A percentile compares a stretch with the other conserved stretches of the same genome.
Evolutionary conservation across 2,113 vertebrate genomes (phyloP).

Genomic region (Danionella cerebrum): DNA sequence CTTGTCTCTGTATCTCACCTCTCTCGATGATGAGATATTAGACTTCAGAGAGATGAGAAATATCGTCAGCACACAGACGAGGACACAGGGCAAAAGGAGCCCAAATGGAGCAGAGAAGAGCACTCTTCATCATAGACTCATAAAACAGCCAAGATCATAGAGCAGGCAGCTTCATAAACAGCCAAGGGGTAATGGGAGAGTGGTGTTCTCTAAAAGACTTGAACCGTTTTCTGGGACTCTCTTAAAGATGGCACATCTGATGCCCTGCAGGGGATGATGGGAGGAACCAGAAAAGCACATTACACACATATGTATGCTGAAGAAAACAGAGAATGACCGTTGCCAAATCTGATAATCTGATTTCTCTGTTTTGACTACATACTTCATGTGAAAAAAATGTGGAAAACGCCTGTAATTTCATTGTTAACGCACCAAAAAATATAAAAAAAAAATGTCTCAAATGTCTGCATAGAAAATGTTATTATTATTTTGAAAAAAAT

Average conservation of each 20-base stretch:
- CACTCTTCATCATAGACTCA: slow-evolving; percentile 1
- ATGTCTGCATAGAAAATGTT: too few species aligned
- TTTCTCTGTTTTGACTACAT: too few species aligned
- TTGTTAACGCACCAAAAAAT: too few species aligned
- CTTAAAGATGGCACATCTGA: neutral
- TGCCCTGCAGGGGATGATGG: neutral
- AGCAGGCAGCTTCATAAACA: slow-evolving; percentile 2
- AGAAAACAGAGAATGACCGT: neutral
- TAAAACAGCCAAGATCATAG: slow-evolving; percentile 15
- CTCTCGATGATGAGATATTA: slow-evolving; percentile 6
- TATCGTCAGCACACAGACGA: neutral
- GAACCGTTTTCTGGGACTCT: neutral
- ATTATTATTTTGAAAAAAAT: too few species aligned
- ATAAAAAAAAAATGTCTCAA: too few species aligned
- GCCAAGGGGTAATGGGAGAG: too few species aligned
- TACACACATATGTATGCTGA: neutral
- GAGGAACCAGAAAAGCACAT: too few species aligned
- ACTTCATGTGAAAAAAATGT: too few species aligned
- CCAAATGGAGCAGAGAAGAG: neutral
- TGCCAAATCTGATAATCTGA: neutral
- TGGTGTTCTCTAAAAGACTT: neutral
- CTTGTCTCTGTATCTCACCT: slow-evolving; percentile 1
- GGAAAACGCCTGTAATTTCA: too few species aligned
- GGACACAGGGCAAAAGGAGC: slow-evolving; percentile 4
- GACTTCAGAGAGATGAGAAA: neutral